These are phyloP conservation scores for Neuroterus valhalla DNA, from an alignment of 1,140 invertebrate species.

Conservation along the genomic window DNA sequence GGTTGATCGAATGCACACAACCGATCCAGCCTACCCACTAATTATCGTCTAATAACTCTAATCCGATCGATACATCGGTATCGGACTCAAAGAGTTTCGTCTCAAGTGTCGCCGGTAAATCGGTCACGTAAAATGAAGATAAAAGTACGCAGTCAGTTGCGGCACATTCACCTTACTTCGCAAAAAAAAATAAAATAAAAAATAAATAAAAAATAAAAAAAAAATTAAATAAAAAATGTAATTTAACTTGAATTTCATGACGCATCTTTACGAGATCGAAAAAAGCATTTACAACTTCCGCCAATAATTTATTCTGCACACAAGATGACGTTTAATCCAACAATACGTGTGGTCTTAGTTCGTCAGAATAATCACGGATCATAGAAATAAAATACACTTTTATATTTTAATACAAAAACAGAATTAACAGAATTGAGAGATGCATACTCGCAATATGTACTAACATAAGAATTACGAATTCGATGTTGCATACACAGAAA, in stretches of 20 bases:
- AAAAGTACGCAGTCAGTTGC: background rate
- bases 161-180: background rate
- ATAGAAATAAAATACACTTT: slow-evolving; percentile 1
- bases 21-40: too few species aligned
- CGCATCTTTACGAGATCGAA: slow-evolving; percentile 28
- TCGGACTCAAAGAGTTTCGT: slow-evolving; percentile 43
- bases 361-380: background rate
- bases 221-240: slow-evolving; percentile 12
- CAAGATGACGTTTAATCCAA: background rate
- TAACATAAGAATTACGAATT: too few species aligned
- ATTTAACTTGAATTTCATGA: slow-evolving; percentile 11
- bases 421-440: too few species aligned
- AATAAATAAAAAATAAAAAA: slow-evolving; percentile 14
- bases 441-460: too few species aligned
- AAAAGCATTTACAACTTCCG: slow-evolving; percentile 12
- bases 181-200: slow-evolving; percentile 9
- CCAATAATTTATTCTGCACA: slow-evolving; percentile 28
- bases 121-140: slow-evolving; percentile 16
- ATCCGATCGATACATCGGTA: slow-evolving; percentile 45
- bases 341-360: slow-evolving; percentile 3
- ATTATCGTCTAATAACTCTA: background rate
- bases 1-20: too few species aligned
- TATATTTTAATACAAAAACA: background rate
- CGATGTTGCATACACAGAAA: too few species aligned
- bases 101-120: slow-evolving; percentile 31